A percentile compares a stretch with the other conserved stretches of the same genome.
These are phyloP conservation scores for Syngnathus scovelli DNA, from an alignment of 2,113 vertebrate genomes.

Conservation along the genomic window DNA sequence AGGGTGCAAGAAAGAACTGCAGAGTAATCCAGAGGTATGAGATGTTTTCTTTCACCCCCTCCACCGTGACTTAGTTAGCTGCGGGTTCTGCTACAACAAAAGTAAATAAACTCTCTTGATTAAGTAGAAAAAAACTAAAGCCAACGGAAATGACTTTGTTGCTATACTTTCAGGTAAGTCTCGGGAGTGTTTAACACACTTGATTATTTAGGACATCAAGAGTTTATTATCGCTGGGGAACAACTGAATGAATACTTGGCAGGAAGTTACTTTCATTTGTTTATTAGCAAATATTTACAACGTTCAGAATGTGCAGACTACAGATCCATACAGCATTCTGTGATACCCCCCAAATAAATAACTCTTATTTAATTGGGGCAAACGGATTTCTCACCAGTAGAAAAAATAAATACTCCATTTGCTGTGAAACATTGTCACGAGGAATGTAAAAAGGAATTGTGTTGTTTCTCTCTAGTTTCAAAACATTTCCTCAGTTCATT, in stretches of 20 bases:
- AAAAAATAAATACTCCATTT: slow-evolving; percentile 66
- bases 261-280: slow-evolving; percentile 53
- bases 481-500: slow-evolving; percentile 41
- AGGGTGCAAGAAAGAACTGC: slow-evolving; percentile 56
- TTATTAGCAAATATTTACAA: slow-evolving; percentile 97
- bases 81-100: slow-evolving; percentile 40
- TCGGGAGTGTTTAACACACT: background rate
- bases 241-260: slow-evolving; percentile 21
- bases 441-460: slow-evolving; percentile 53
- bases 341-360: slow-evolving; percentile 98
- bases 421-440: slow-evolving; percentile 51
- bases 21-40: slow-evolving; percentile 43
- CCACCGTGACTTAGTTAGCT: slow-evolving; percentile 44
- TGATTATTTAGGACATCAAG: background rate
- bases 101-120: slow-evolving; percentile 44
- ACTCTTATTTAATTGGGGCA: slow-evolving; percentile 69
- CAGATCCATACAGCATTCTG: slow-evolving; percentile 87
- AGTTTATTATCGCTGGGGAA: background rate
- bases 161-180: slow-evolving; percentile 4
- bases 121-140: slow-evolving; percentile 18
- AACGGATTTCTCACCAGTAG: slow-evolving; percentile 55
- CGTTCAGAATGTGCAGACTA: slow-evolving; percentile 90
- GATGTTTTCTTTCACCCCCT: slow-evolving; percentile 56
- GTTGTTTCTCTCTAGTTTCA: slow-evolving; percentile 36
- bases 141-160: slow-evolving; percentile 27